Evolutionary conservation across 2,888 invertebrate species (phyloP), one percentile per base, ranked within the genome.

Genomic region (Chouioia cunea): DNA sequence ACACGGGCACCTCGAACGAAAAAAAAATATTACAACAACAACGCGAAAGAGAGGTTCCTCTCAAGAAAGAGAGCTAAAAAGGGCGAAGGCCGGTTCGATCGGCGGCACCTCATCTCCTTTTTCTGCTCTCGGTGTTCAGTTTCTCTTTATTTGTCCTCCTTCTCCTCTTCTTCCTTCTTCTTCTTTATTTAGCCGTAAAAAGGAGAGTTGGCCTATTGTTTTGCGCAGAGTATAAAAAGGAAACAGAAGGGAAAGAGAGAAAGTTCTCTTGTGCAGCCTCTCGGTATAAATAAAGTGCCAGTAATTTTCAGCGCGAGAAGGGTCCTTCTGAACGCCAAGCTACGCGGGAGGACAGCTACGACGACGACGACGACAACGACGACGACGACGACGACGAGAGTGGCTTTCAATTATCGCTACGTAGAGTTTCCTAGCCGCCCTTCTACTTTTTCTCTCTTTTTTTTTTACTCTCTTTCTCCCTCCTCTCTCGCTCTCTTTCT

Each of bases 271-370:
- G 36, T 12, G 36, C 65, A 50, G 56, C 66, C 70, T 36, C 36
- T 60, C 65, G 67, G 73, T 73, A 73, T 73, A 73, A 73, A 73
- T 73, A 73, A 71, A 71, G 73, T 68, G 68, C 71, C 68, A 58
- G 68, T 71, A 73, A 71, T 71, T 73, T 73, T 68, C 62, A 73
- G 53, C 59, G 71, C 70, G 71, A 27, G 44, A 71, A 74, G 74
- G 69, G 67, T 71, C 68, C 71, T 67, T 68, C 67, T 63, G 59
- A 59, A 69, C 72, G 69, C 65, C 58, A 58, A 20, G 16, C 18
- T 18, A 10, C 50, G 50, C 50, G 50, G 16, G 36, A 36, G 36
- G 36, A 36, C 36, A 36, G 36, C 36, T 36, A 36, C 36, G 36
- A 36, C 36, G 36, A 36, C 36, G 27, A 27, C 27, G 36, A 36